Base-by-base conservation (phyloP, 2,113 vertebrate genomes). In the Helogale parvula region DNA sequence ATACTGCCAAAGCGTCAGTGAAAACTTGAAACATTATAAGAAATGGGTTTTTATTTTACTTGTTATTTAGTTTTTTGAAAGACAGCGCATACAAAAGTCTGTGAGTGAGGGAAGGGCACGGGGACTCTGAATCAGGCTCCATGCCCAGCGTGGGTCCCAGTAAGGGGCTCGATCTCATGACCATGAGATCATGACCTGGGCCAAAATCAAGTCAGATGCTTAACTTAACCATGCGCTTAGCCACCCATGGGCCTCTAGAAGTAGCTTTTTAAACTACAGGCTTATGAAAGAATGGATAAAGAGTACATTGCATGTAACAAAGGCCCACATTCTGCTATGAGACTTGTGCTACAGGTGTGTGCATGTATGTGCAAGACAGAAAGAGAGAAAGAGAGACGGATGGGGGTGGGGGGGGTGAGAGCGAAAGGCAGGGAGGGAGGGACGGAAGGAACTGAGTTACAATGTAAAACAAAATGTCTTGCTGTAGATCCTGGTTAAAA, bases 1-100 rank as follows among this genome's bases (percentile, higher is more conserved):
- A 57, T 12, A 15, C 1, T 3, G 50, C 41, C 91, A 69, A 81
- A 89, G 13, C 13, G 69, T 69, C 60, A 82, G 52, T n/a, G 57
- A 68, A 80, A 94, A 50, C 52, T 2, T 90, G 60, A 94, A 80
- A 80, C 92, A 79, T 91, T 66, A 88, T 19, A 86, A 87, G 65
- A 96, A 93, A 66, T 6, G 84, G 69, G 33, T 88, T 90, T 74
- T 79, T 35, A 93, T 65, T 31, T 65, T 19, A 57, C 19, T 14
- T 50, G 12, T 50, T 57, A 21, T 57, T 19, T 57, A 57, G 19
- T 57, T 57, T 57, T 57, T 21, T 57, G 54, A 57, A 5, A 57
- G 54, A 57, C 54, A 19, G 17, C 6, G 17, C 54, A 57, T 19
- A 15, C 2, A 19, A 54, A 54, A 57, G 54, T 57, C 54, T 21